These are phyloP conservation scores for Lasioglossum morio DNA, from an alignment of 2,888 invertebrate genomes.

Conservation along the genomic window DNA sequence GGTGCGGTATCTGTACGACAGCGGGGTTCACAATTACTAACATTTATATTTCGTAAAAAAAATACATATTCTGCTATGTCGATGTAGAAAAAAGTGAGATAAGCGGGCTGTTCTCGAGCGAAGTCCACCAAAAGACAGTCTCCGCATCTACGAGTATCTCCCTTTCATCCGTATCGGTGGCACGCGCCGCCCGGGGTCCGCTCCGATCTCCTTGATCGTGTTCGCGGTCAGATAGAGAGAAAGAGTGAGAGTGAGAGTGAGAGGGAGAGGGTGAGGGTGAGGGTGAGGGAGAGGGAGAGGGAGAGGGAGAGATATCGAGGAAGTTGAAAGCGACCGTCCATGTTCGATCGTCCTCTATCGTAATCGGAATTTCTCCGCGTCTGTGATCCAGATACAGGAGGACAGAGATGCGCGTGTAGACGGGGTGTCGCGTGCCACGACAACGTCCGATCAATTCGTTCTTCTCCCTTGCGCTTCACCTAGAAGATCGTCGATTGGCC, in stretches of 20 bases:
- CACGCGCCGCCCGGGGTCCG: constrained; percentile 55
- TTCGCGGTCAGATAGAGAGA: constrained; percentile 17
- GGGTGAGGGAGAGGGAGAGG: neutral
- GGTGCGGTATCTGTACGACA: neutral
- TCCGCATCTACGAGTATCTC: constrained; percentile 31
- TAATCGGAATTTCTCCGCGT: constrained; percentile 31
- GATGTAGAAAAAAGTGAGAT: constrained; percentile 83
- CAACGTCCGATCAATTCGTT: constrained; percentile 30
- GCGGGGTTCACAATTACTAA: constrained; percentile 26
- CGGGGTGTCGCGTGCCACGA: constrained; percentile 50
- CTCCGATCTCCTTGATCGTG: constrained; percentile 45
- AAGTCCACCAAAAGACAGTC: constrained; percentile 42
- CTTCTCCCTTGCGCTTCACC: constrained; percentile 4
- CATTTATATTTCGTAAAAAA: constrained; percentile 77
- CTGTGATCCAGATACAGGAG: constrained; percentile 60
- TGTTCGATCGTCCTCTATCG: neutral
- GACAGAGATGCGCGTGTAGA: neutral
- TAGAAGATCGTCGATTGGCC: constrained; percentile 12
- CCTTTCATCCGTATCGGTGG: constrained; percentile 40
- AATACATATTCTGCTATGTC: constrained; percentile 82
- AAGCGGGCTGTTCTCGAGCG: constrained; percentile 85
- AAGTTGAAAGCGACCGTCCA: neutral
- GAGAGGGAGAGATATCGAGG: neutral
- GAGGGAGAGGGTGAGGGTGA: neutral
- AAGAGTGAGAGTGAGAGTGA: neutral